Conservation (phyloP, 53 echinoderm and acorn worm genomes). For the Temnopleurus reevesii region DNA sequence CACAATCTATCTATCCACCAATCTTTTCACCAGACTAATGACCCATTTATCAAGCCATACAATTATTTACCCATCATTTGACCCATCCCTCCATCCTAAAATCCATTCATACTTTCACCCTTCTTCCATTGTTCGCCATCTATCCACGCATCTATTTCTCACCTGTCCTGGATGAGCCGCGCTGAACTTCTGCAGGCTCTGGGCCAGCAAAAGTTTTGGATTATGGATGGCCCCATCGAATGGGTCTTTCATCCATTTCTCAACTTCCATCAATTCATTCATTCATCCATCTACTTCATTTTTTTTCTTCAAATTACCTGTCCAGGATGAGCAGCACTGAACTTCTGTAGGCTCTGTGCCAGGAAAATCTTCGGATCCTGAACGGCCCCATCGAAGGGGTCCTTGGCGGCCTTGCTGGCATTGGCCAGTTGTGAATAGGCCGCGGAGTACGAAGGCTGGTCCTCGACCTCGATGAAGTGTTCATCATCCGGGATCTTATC, state of each 20-base stretch:
- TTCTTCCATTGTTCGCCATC: no score
- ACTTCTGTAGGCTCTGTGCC: conserved; percentile 80
- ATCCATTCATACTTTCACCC: no score
- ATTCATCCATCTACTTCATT: no score
- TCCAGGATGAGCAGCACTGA: conserved; percentile 76
- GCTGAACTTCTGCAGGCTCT: conserved; percentile 71
- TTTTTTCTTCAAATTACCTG: conserved; percentile 78
- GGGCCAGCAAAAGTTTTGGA: conserved; percentile 82
- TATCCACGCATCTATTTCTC: not conserved
- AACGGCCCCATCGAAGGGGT: conserved; percentile 80
- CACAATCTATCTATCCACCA: no score
- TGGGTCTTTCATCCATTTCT: conserved; percentile 47
- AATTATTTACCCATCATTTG: no score
- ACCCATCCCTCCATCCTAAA: no score
- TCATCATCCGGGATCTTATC: conserved; percentile 92
- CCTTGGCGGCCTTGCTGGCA: conserved; percentile 82
- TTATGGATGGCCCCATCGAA: conserved; percentile 69
- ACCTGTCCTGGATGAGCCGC: conserved; percentile 83
- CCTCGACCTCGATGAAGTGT: conserved; percentile 98
- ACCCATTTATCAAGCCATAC: no score
- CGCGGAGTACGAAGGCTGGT: conserved; percentile 91
- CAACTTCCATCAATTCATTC: no score
- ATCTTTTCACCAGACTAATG: no score
- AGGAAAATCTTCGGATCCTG: conserved; percentile 81
- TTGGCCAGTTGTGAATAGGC: conserved; percentile 92